A percentile compares a stretch with the other conserved stretches of the same genome.
Conservation (phyloP, 2,113 vertebrate species). For the Syngnathus typhle region DNA sequence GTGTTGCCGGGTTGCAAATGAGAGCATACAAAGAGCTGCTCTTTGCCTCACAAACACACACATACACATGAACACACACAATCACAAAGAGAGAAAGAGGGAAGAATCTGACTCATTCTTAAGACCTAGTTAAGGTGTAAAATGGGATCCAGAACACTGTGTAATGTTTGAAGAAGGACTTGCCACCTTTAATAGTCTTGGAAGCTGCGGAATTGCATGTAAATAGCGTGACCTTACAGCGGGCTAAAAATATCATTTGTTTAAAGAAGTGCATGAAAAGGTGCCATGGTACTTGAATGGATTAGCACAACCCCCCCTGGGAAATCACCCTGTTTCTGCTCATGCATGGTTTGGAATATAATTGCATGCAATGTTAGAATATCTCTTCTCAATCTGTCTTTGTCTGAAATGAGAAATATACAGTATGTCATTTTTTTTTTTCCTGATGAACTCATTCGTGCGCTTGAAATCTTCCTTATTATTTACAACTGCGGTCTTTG, state of each 20-base stretch:
- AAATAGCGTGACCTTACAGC: slow-evolving; percentile 51
- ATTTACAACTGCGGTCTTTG: slow-evolving; percentile 1
- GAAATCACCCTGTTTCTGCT: slow-evolving; percentile 64
- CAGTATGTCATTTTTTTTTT: neutral
- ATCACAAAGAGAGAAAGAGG: neutral
- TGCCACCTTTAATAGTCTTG: slow-evolving; percentile 37
- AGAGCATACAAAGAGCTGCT: neutral
- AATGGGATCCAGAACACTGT: slow-evolving; percentile 20
- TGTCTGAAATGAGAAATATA: neutral
- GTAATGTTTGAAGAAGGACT: slow-evolving; percentile 27
- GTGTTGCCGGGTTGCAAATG: neutral
- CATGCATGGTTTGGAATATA: slow-evolving; percentile 55
- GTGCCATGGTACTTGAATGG: slow-evolving; percentile 60
- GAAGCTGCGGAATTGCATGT: slow-evolving; percentile 33
- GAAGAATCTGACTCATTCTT: slow-evolving; percentile 20
- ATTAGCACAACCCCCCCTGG: slow-evolving; percentile 53
- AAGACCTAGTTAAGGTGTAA: slow-evolving; percentile 28
- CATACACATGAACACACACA: neutral
- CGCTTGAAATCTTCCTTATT: slow-evolving; percentile 8
- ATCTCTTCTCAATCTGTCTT: slow-evolving; percentile 28
- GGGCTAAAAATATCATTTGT: slow-evolving; percentile 61
- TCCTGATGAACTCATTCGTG: slow-evolving; percentile 15
- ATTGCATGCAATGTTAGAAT: slow-evolving; percentile 49
- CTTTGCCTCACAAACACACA: neutral
- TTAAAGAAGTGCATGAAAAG: slow-evolving; percentile 63